Base-by-base conservation (phyloP, 2,888 invertebrate genomes). In the Stictocephala bisonia region DNA sequence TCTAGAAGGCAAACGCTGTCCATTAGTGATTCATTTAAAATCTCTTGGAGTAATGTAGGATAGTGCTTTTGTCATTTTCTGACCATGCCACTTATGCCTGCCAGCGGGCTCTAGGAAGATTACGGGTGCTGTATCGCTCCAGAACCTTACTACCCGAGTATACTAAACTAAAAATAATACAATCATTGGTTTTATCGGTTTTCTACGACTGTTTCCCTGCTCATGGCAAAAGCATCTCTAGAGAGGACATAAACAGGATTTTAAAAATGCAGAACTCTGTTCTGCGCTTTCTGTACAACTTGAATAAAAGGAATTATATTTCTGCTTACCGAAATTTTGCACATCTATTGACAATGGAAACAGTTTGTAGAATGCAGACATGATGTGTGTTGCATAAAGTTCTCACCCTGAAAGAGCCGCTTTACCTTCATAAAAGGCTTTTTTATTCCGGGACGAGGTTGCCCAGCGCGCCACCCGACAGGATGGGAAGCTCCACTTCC, bases 121-220 rank as follows among this genome's bases (percentile, higher is more conserved):
- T 53, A 27, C 22, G 53, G 26, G 53, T 24, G 22, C 26, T 53
- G 3, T 4, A 15, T 1, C n/a, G n/a, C n/a, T n/a, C n/a, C n/a
- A n/a, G n/a, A n/a, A n/a, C n/a, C n/a, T n/a, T n/a, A n/a, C 15
- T 56, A 1, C 15, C 31, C n/a, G 27, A 29, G n/a, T 18, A 6
- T 15, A 20, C 31, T 2, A 56, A 29, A 56, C 2, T 56, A 29
- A 27, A 56, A 27, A n/a, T 56, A 26, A 31, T 29, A 31, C 56
- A 56, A 31, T 15, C 56, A 56, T 20, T 27, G 56, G 31, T 29
- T 6, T 18, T 31, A 2, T 56, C 56, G 18, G 15, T 56, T 31
- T 29, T 56, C 2, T 53, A 53, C n/a, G 3, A 53, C 26, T 53
- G 53, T n/a, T 53, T 53, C 24, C 26, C 56, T 56, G 27, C 56